phyloP scores from a whole-genome alignment of 1,140 invertebrate species.

The Onthophagus taurus region DNA sequence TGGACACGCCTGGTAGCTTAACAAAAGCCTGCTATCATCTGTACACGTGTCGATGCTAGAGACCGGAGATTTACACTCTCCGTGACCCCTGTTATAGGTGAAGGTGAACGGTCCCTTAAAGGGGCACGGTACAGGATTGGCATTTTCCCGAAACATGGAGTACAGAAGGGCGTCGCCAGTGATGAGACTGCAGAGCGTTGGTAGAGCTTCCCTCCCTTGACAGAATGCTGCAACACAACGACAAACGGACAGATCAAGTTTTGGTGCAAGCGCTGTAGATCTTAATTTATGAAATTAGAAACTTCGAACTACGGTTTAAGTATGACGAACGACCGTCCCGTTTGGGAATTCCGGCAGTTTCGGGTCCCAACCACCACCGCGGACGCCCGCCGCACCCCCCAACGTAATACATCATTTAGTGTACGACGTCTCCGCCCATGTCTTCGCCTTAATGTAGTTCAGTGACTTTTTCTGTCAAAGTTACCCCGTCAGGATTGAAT shows the following conservation, averaged over 20 bases:
- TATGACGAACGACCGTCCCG: background rate
- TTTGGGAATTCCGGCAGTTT: too few relatives aligned
- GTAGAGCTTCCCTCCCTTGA: conserved; percentile 60
- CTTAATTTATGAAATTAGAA: background rate
- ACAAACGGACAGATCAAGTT: background rate
- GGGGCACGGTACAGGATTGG: conserved; percentile 64
- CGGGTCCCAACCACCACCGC: too few relatives aligned
- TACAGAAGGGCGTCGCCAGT: conserved; percentile 79
- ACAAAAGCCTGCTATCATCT: conserved; percentile 72
- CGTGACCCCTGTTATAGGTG: conserved; percentile 75
- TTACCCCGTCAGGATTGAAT: too few relatives aligned
- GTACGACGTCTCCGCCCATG: too few relatives aligned
- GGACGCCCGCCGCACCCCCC: too few relatives aligned
- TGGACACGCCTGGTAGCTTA: conserved; percentile 86
- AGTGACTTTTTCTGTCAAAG: too few relatives aligned
- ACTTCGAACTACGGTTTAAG: background rate
- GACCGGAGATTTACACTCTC: conserved; percentile 72
- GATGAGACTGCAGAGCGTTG: conserved; percentile 72
- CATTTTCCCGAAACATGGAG: conserved; percentile 78
- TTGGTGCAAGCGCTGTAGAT: too few relatives aligned
- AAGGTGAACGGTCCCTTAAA: conserved; percentile 73
- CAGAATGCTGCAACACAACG: conserved; percentile 61
- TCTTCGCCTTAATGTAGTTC: too few relatives aligned
- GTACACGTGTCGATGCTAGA: conserved; percentile 85
- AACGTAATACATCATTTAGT: too few relatives aligned